Conservation (phyloP, 2,797 vertebrate species). For the Lepus townsendii region DNA sequence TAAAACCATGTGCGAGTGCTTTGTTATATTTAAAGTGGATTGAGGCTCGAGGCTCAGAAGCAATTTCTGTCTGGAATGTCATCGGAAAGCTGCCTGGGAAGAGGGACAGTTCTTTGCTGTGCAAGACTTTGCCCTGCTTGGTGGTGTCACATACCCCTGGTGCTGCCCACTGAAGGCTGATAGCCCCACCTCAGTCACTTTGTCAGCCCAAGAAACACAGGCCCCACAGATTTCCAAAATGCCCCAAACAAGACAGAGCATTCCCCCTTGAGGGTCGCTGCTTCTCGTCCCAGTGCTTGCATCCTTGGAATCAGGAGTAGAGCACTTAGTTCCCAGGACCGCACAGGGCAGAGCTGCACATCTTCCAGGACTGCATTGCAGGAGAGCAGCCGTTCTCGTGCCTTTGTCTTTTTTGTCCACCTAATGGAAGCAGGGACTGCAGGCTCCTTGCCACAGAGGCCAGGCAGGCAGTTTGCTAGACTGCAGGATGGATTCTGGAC, state of each 20-base stretch:
- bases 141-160: neutral
- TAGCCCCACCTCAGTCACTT: neutral
- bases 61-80: conserved; percentile 47
- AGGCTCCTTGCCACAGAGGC: neutral
- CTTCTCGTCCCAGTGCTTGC: neutral
- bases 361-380: conserved; percentile 30
- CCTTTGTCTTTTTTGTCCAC: conserved; percentile 48
- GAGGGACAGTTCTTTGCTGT: conserved; percentile 37
- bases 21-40: conserved; percentile 58
- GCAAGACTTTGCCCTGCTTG: neutral
- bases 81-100: conserved; percentile 53
- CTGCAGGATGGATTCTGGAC: neutral
- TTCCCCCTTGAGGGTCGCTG: neutral
- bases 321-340: neutral
- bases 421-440: conserved; percentile 35
- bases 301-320: neutral
- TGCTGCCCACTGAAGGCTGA: neutral
- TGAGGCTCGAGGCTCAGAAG: conserved; percentile 34
- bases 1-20: conserved; percentile 58
- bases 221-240: neutral
- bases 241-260: conserved; percentile 14
- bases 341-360: neutral
- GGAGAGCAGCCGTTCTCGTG: conserved; percentile 9
- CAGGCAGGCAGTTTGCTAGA: conserved; percentile 6
- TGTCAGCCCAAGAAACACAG: neutral